These are phyloP conservation scores for Temnothorax nylanderi DNA, from an alignment of 1,140 invertebrate genomes.

Conservation along the genomic window DNA sequence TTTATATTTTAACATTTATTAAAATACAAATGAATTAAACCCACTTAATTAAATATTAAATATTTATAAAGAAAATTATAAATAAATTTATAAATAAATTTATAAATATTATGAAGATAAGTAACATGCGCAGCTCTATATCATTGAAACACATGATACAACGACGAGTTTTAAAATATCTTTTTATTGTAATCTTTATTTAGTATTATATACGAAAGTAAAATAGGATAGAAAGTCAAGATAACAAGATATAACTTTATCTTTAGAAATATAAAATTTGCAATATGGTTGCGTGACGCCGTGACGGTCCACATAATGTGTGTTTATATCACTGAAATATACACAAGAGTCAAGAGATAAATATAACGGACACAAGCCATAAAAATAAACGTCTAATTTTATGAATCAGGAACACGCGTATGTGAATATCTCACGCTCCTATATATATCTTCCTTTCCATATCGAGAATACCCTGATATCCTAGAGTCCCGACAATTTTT, in stretches of 20 bases:
- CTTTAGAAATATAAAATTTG: background rate
- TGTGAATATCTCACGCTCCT: background rate
- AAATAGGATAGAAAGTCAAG: background rate
- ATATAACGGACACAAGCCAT: background rate
- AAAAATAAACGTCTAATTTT: constrained; percentile 21
- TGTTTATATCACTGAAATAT: background rate
- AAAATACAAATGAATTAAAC: background rate
- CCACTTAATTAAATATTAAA: background rate
- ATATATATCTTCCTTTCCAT: background rate
- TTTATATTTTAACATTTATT: background rate
- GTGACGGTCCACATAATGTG: constrained; percentile 1
- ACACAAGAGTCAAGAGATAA: background rate
- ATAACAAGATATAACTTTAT: background rate
- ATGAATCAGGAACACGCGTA: background rate
- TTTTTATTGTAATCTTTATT: background rate
- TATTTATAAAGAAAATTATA: background rate
- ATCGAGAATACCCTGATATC: background rate
- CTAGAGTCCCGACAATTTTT: background rate
- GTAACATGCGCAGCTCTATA: background rate
- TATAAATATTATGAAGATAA: background rate
- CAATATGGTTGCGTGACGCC: background rate
- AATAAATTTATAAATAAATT: background rate
- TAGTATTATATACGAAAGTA: no score
- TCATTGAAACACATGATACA: background rate
- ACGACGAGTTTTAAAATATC: background rate